phyloP scores from a whole-genome alignment of 2,888 invertebrate species.

The Lithophane leautieri region DNA sequence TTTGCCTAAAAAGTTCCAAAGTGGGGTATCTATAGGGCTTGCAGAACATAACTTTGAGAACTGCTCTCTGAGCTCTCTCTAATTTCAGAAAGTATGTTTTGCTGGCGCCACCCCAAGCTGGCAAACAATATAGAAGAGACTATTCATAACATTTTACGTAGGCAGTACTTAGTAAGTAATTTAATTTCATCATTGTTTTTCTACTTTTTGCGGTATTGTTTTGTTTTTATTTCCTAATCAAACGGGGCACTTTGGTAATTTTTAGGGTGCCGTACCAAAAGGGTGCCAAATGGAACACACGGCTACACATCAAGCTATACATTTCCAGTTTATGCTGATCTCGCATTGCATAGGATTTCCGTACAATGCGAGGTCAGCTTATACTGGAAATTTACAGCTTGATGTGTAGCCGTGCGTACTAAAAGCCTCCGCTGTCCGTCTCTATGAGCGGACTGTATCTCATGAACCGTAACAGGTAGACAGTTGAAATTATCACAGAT shows the following conservation, averaged over 20 bases:
- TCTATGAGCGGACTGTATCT: not conserved
- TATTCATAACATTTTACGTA: conserved; percentile 39
- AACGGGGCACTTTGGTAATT: not conserved
- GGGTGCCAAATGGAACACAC: not conserved
- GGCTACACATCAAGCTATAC: too few species aligned
- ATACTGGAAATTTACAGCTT: too few species aligned
- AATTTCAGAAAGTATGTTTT: too few species aligned
- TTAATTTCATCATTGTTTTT: conserved; percentile 35
- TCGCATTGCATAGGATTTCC: too few species aligned
- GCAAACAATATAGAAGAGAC: too few species aligned
- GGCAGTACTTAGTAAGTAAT: conserved; percentile 16
- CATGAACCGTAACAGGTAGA: not conserved
- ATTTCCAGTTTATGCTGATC: too few species aligned
- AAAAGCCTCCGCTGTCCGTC: not conserved
- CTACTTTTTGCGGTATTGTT: conserved; percentile 3
- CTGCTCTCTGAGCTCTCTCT: too few species aligned
- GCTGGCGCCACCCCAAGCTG: too few species aligned
- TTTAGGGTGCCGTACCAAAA: not conserved
- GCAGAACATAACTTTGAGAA: too few species aligned
- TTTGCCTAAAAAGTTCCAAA: too few species aligned
- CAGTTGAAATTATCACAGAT: not conserved
- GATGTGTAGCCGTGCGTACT: not conserved
- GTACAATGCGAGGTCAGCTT: too few species aligned
- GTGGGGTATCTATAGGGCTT: too few species aligned
- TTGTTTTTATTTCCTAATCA: conserved; percentile 3